Conservation (phyloP, 2,888 invertebrate genomes). For the Heliconius aoede region DNA sequence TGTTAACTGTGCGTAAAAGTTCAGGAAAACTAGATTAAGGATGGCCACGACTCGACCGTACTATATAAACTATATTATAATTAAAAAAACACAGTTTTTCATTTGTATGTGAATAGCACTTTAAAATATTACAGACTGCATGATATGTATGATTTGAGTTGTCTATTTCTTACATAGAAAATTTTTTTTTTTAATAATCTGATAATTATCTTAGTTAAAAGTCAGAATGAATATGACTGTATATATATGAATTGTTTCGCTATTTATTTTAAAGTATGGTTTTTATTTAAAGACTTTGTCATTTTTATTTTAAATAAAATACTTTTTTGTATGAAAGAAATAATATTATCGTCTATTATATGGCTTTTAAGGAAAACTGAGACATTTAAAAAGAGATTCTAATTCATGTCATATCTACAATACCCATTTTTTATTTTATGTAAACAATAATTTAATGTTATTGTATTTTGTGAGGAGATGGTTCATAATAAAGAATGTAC, state of each 20-base stretch:
- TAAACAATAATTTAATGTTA: no score
- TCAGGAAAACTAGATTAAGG: no score
- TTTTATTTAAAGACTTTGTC: neutral
- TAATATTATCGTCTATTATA: neutral
- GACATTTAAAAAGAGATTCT: neutral
- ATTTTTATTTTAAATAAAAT: neutral
- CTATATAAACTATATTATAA: no score
- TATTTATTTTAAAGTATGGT: neutral
- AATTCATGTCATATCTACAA: neutral
- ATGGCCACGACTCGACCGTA: no score
- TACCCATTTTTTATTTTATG: no score
- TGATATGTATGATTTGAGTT: neutral
- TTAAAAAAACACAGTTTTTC: no score
- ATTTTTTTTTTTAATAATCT: neutral
- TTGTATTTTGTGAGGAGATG: no score
- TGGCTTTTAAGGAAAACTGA: neutral
- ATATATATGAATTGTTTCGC: no score
- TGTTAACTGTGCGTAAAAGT: no score
- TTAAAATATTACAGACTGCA: neutral
- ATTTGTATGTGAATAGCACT: neutral
- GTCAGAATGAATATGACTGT: neutral
- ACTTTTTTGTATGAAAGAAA: neutral
- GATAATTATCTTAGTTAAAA: neutral
- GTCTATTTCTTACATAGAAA: neutral
- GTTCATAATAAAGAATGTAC: no score